These are phyloP conservation scores for Moxostoma hubbsi DNA, from an alignment of 2,797 vertebrate genomes.

Conservation along the genomic window DNA sequence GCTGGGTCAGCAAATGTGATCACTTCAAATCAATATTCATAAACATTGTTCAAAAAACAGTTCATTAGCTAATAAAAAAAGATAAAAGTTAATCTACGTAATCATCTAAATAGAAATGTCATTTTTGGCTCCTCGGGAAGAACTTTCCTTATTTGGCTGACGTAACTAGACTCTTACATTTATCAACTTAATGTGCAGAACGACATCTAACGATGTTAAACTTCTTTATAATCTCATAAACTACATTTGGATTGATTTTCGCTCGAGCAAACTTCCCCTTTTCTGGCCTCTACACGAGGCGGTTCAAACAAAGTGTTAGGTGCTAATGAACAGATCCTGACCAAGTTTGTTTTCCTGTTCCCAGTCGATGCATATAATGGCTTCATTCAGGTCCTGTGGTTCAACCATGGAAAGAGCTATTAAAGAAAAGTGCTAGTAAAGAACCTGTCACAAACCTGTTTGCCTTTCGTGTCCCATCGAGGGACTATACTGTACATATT, in stretches of 20 bases:
- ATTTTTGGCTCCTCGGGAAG: too few species aligned
- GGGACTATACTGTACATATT: slow-evolving; percentile 81
- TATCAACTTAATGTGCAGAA: slow-evolving; percentile 13
- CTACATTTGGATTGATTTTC: slow-evolving; percentile 65
- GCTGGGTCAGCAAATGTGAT: slow-evolving; percentile 20
- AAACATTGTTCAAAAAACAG: not conserved
- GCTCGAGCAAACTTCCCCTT: slow-evolving; percentile 64
- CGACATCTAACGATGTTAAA: slow-evolving; percentile 58
- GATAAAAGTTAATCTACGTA: too few species aligned
- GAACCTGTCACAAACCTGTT: slow-evolving; percentile 81
- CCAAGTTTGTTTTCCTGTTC: slow-evolving; percentile 85
- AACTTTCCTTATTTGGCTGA: too few species aligned
- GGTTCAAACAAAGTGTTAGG: slow-evolving; percentile 88
- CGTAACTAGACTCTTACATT: not conserved
- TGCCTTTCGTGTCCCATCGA: slow-evolving; percentile 72
- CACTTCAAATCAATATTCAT: not conserved
- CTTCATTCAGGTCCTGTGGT: slow-evolving; percentile 90
- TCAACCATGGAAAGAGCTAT: slow-evolving; percentile 92
- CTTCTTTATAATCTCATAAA: slow-evolving; percentile 51
- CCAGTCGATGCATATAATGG: slow-evolving; percentile 86
- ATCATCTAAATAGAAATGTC: too few species aligned
- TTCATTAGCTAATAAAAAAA: too few species aligned
- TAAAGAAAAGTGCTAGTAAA: slow-evolving; percentile 79
- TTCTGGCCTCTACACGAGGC: slow-evolving; percentile 64
- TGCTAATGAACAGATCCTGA: slow-evolving; percentile 88